These are phyloP conservation scores for Turritopsis dohrnii DNA, from an alignment of 30 jellyfish, hydroid and myxozoan species.

Conservation along the genomic window DNA sequence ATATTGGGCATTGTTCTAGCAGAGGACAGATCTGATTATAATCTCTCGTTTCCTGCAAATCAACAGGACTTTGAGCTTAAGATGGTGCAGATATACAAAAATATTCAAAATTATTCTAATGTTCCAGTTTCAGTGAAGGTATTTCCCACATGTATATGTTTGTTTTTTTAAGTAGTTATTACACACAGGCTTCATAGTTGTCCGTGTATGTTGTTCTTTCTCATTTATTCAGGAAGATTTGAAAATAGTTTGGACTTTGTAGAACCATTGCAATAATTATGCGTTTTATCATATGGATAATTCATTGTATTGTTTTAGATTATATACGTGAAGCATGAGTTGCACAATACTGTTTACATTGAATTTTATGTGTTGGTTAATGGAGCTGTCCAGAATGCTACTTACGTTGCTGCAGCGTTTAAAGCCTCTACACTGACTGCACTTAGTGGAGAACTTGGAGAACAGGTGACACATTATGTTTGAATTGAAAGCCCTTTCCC, in stretches of 20 bases:
- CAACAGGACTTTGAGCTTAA: neutral
- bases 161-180: neutral
- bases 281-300: too few species aligned
- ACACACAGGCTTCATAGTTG: neutral
- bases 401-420: conserved; percentile 37
- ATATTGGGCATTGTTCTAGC: neutral
- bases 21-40: neutral
- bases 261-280: too few species aligned
- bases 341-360: conserved; percentile 45
- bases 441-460: conserved; percentile 43
- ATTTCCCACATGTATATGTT: too few species aligned
- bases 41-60: neutral
- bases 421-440: conserved; percentile 9
- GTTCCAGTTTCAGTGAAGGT: neutral
- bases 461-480: conserved; percentile 53
- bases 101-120: neutral
- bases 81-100: neutral
- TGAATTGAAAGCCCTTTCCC: neutral
- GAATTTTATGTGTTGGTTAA: conserved; percentile 57
- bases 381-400: conserved; percentile 36
- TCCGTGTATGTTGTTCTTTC: neutral
- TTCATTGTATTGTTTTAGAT: too few species aligned
- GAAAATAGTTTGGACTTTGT: neutral
- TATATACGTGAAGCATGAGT: conserved; percentile 39
- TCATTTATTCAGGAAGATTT: neutral